Evolutionary conservation across 2,113 vertebrate genomes (phyloP).

Genomic region (Petrocephalus zakoni): DNA sequence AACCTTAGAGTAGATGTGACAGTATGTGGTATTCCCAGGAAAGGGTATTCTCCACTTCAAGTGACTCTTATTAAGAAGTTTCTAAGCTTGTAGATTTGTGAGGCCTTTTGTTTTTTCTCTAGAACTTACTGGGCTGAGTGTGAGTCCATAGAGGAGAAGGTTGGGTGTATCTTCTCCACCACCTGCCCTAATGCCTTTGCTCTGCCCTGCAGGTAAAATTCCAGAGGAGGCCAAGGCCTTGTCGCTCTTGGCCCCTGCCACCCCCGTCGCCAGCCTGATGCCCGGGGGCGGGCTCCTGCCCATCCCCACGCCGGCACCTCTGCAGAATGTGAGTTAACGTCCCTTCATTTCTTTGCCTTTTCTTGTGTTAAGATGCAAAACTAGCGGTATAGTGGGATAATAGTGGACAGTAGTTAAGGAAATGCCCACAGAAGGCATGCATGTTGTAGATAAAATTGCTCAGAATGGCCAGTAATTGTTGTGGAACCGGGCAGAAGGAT

Average conservation of each 20-base stretch:
- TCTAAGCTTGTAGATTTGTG: conserved; percentile 45
- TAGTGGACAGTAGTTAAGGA: not conserved
- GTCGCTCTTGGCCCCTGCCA: conserved; percentile 82
- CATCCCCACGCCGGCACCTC: conserved; percentile 74
- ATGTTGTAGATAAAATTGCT: too few species aligned
- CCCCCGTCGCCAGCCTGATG: conserved; percentile 80
- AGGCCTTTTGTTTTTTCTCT: conserved; percentile 50
- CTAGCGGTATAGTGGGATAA: not conserved
- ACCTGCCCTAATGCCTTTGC: conserved; percentile 57
- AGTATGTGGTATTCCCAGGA: conserved; percentile 34
- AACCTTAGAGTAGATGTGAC: conserved; percentile 5
- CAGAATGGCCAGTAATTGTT: too few species aligned
- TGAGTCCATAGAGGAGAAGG: conserved; percentile 58
- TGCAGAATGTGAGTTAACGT: conserved; percentile 58
- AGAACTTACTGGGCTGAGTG: conserved; percentile 56
- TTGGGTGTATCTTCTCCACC: conserved; percentile 40
- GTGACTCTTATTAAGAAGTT: conserved; percentile 20
- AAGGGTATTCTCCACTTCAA: conserved; percentile 46
- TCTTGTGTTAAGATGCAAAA: not conserved
- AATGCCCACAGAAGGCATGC: too few species aligned
- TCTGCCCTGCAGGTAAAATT: conserved; percentile 91
- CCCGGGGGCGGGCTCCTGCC: conserved; percentile 87
- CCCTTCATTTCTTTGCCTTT: not conserved
- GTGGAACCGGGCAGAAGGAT: not conserved
- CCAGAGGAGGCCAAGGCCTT: conserved; percentile 96